These are phyloP conservation scores for Theristicus caerulescens DNA, from an alignment of 2,113 vertebrate genomes.

Conservation along the genomic window DNA sequence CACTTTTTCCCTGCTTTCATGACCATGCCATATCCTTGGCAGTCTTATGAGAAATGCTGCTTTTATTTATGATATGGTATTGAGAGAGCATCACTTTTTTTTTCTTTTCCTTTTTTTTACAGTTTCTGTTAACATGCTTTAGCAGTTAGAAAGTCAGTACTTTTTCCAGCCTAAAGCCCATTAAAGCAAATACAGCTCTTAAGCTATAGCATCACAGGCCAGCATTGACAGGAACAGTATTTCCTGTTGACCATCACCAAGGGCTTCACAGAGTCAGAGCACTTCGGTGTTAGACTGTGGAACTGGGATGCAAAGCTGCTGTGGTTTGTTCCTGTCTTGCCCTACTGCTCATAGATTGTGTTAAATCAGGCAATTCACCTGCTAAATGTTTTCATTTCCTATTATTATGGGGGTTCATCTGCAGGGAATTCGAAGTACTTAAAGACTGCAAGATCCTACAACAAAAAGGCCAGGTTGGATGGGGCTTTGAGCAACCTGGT, in stretches of 20 bases:
- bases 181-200: not conserved
- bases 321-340: not conserved
- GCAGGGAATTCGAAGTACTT: not conserved
- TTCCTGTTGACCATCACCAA: not conserved
- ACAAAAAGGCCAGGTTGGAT: not conserved
- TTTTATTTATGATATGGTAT: not conserved
- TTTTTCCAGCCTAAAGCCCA: not conserved
- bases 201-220: not conserved
- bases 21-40: not conserved
- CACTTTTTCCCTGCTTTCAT: not conserved
- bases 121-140: not conserved
- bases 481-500: no score
- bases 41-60: not conserved
- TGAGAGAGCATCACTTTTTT: accelerated
- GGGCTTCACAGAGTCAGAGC: not conserved
- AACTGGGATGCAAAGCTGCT: not conserved
- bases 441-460: no score
- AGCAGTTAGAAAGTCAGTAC: not conserved
- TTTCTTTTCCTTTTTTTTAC: not conserved
- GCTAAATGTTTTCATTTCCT: not conserved
- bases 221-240: not conserved
- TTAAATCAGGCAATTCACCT: not conserved
- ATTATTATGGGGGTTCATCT: not conserved
- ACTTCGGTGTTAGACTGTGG: not conserved
- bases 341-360: not conserved